Percentiles rank a stretch among this genome's conserved stretches.
Evolutionary conservation across 2,888 invertebrate species (phyloP).

Genomic region (Ennomos erosarius): DNA sequence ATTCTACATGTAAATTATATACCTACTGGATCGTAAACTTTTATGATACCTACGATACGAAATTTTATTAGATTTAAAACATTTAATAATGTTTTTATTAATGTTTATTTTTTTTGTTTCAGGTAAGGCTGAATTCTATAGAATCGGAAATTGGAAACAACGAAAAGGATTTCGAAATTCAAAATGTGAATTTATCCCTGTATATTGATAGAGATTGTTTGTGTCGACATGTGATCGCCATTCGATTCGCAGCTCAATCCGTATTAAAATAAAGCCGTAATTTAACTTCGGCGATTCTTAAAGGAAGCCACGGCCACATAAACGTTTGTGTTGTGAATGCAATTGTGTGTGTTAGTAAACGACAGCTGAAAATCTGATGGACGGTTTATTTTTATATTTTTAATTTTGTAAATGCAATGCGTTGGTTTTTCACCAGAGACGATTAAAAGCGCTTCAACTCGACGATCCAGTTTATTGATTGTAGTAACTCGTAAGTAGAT

Average conservation of each 20-base stretch:
- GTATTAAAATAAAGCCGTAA: conserved; percentile 72
- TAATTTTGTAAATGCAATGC: conserved; percentile 31
- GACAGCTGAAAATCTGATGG: conserved; percentile 73
- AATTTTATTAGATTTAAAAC: not conserved
- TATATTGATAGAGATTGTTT: conserved; percentile 64
- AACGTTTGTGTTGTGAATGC: conserved; percentile 45
- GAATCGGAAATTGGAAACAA: conserved; percentile 42
- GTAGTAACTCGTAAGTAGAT: conserved; percentile 12
- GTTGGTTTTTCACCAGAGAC: not conserved
- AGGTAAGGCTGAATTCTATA: conserved; percentile 67
- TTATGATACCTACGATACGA: conserved; percentile 18
- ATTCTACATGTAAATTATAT: conserved; percentile 18
- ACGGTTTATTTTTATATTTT: conserved; percentile 47
- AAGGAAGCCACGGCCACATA: conserved; percentile 43
- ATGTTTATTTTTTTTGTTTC: conserved; percentile 76
- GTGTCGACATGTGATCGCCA: conserved; percentile 67
- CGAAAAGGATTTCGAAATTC: conserved; percentile 65
- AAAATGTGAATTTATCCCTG: conserved; percentile 56
- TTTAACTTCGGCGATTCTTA: conserved; percentile 62
- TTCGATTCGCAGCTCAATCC: conserved; percentile 71
- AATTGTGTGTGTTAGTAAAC: conserved; percentile 57
- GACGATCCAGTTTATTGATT: conserved; percentile 13
- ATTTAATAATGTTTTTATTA: conserved; percentile 32
- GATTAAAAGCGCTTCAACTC: conserved; percentile 6
- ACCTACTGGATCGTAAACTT: conserved; percentile 15